Base-by-base conservation (phyloP, 1,140 invertebrate genomes). In the Agrypnia vestita region DNA sequence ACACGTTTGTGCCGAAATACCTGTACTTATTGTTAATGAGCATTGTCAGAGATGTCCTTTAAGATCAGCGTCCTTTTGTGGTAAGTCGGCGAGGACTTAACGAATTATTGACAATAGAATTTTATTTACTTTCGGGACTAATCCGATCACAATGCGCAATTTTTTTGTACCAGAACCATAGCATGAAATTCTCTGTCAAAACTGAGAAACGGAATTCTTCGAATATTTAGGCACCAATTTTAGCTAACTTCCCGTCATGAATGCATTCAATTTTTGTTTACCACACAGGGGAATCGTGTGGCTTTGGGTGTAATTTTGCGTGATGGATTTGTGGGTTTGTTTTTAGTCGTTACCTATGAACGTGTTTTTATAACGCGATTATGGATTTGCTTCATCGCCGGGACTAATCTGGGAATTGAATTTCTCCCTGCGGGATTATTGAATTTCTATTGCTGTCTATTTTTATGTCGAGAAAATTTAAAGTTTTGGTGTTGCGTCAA, bases 141-240 rank as follows among this genome's bases (percentile, higher is more conserved):
- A 71, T 71, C 67, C 47, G 46, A 11, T 47, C 13, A 71, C 67
- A 71, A 71, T 71, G 46, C 46, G 67, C 44, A 71, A 71, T 46
- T 46, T 71, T 9, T 47, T 47, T 15, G 3, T 19, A 19, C 19
- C 44, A 71, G 13, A 71, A 71, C 43, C 17, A 19, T n/a, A n/a
- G 35, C 67, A 71, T 71, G 67, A 49, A 71, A 71, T 71, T 71
- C 21, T 71, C 67, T 71, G 35, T 47, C 67, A 49, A n/a, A 64
- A 43, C 12, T 49, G 4, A 17, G 15, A 17, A 47, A 0, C 13
- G 17, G 15, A 67, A 67, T 71, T 49, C 43, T 49, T 71, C 46
- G 21, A 64, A 64, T 7, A 3, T n/a, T 43, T 25, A 13, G 61
- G 15, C 15, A 21, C 0, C 6, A 35, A 13, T 64, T 62, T 43